Percentiles rank a stretch among this genome's conserved stretches.
Conservation (phyloP, 2,888 invertebrate genomes). For the Melanostoma mellinum region DNA sequence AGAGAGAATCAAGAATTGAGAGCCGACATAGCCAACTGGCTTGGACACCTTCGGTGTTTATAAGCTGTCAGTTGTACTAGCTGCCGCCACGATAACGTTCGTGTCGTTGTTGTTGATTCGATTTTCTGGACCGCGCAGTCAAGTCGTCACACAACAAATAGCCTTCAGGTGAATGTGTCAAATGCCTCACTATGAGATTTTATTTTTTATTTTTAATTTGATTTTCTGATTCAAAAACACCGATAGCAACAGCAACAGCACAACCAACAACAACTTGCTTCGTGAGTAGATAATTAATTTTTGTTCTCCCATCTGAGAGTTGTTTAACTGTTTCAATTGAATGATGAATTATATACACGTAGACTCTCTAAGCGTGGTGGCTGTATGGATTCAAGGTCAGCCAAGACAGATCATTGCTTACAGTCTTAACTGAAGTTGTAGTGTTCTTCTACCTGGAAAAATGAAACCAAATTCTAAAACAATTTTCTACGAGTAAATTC, state of each 20-base stretch:
- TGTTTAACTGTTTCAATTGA: slow-evolving; percentile 62
- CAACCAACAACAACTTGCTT: slow-evolving; percentile 20
- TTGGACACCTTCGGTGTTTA: slow-evolving; percentile 51
- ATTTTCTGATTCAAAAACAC: slow-evolving; percentile 59
- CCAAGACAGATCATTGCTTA: not conserved
- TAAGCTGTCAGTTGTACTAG: slow-evolving; percentile 63
- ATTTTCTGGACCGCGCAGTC: slow-evolving; percentile 56
- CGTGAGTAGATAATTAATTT: slow-evolving; percentile 71
- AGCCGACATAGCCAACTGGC: slow-evolving; percentile 24
- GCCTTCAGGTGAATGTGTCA: slow-evolving; percentile 69
- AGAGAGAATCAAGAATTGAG: slow-evolving; percentile 35
- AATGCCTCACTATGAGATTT: slow-evolving; percentile 60
- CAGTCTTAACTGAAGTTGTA: slow-evolving; percentile 29
- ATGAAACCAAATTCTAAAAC: slow-evolving; percentile 37
- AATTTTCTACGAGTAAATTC: slow-evolving; percentile 38
- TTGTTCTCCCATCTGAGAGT: slow-evolving; percentile 51
- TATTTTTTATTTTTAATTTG: slow-evolving; percentile 51
- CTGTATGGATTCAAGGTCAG: slow-evolving; percentile 61
- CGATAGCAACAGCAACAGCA: slow-evolving; percentile 32
- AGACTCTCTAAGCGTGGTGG: slow-evolving; percentile 22
- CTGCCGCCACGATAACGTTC: slow-evolving; percentile 1
- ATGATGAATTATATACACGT: slow-evolving; percentile 69
- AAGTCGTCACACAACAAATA: slow-evolving; percentile 50
- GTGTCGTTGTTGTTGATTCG: slow-evolving; percentile 22
- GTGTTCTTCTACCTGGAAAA: slow-evolving; percentile 11